Evolutionary conservation across 1,140 invertebrate species (phyloP), one percentile per base, ranked within the genome.

Genomic region (Pantala flavescens): DNA sequence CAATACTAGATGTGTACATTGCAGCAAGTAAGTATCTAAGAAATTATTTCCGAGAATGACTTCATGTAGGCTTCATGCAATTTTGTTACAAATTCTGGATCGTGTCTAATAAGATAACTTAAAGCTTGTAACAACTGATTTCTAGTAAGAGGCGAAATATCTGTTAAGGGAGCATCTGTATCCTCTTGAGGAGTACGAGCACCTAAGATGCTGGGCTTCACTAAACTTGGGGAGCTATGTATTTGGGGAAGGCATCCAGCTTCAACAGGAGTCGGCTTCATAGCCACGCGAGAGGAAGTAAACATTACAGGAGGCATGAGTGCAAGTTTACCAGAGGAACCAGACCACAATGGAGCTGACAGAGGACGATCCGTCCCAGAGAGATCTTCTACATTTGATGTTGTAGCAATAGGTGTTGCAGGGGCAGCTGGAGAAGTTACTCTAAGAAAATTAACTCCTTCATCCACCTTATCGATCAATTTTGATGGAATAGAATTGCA

Each of bases 21-120:
- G 28, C 3, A 36, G 2, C 9, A 36, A 9, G 28, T 36, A 36
- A 36, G 28, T 5, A 36, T 36, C n/a, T 63, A 63, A 16, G 49
- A 63, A 63, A 63, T 63, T 63, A 89, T 89, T 81, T 92, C 90
- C 78, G 90, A 87, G 79, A 92, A 91, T 16, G 91, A 93, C 82
- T 93, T 93, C 0, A 95, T 88, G 81, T 96, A 96, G 72, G 93
- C 93, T 84, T 95, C 93, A 82, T 96, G 93, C 74, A 96, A 84
- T 82, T 93, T 94, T 78, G 89, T 90, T 11, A 95, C 87, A 84
- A 96, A 96, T 77, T 93, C 90, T 12, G 90, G 84, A 82, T 96
- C 94, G 83, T 92, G 93, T 83, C 93, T 92, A 28, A 96, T 84
- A 73, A 97, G 85, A 84, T 95, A 93, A 79, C 90, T 89, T 76